These are phyloP conservation scores for Staurois parvus DNA, from an alignment of 2,797 vertebrate genomes.

Conservation along the genomic window DNA sequence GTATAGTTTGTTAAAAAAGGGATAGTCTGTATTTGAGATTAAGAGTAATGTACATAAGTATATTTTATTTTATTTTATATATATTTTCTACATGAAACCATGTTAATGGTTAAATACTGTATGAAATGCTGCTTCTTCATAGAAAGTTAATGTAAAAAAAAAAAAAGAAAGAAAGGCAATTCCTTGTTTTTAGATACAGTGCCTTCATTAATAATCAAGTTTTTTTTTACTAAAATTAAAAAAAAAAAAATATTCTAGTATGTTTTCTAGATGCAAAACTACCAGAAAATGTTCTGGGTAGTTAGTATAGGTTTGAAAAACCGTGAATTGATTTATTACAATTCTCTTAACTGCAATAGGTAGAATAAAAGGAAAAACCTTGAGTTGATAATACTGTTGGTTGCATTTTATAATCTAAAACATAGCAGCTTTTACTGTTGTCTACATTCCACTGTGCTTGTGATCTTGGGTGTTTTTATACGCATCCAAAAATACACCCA, in stretches of 20 bases:
- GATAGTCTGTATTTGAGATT: conserved; percentile 12
- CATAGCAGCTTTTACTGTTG: no score
- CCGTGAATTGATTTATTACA: neutral
- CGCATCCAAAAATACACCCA: no score
- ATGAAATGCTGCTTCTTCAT: no score
- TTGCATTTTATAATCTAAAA: no score
- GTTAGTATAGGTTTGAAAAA: neutral
- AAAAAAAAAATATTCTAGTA: neutral
- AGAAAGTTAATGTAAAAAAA: no score
- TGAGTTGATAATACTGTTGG: no score
- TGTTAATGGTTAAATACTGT: no score
- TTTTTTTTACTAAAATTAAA: neutral
- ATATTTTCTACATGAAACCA: neutral
- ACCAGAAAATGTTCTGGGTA: neutral
- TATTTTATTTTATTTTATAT: no score
- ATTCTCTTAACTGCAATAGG: neutral
- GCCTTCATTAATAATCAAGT: neutral
- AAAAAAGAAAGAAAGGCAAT: no score
- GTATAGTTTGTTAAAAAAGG: neutral
- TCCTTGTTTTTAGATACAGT: neutral
- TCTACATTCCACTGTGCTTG: no score
- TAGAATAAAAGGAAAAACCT: neutral
- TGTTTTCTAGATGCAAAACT: neutral
- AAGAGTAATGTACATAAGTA: neutral
- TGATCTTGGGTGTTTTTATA: no score